Evolutionary conservation across 2,113 vertebrate species (phyloP).

Genomic region (Campylomormyrus tamandua): DNA sequence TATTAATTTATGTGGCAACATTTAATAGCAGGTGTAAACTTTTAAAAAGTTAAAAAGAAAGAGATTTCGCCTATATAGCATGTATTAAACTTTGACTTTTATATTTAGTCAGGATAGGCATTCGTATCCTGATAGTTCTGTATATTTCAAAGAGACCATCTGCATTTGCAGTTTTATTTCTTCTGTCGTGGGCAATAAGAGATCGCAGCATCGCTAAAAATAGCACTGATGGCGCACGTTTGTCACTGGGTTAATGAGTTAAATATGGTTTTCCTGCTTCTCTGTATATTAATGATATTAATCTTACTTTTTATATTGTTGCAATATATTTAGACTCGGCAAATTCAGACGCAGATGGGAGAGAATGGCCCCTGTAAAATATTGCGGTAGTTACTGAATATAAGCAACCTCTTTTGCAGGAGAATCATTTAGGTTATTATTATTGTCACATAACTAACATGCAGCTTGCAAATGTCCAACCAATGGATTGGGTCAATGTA

Average conservation of each 20-base stretch:
- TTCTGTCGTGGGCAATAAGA: conserved; percentile 1
- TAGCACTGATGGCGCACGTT: not conserved
- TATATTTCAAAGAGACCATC: not conserved
- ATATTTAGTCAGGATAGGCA: not conserved
- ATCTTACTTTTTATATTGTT: not conserved
- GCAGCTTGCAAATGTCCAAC: not conserved
- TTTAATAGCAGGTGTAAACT: not conserved
- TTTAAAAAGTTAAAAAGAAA: not conserved
- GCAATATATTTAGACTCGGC: not conserved
- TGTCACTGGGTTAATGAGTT: conserved; percentile 6
- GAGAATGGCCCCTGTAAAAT: not conserved
- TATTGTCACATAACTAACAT: not conserved
- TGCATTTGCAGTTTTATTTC: not conserved
- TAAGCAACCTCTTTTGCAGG: not conserved
- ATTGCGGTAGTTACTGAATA: conserved; percentile 1
- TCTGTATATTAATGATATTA: conserved; percentile 6
- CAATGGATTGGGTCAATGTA: not conserved
- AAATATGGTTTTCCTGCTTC: not conserved
- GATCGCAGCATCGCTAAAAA: not conserved
- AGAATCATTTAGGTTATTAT: not conserved
- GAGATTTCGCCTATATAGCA: not conserved
- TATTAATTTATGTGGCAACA: not conserved
- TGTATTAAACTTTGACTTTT: not conserved
- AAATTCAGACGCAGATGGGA: not conserved
- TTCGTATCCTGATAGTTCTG: not conserved